Base-by-base conservation (phyloP, 2,888 invertebrate genomes). In the Diplolepis rosae region DNA sequence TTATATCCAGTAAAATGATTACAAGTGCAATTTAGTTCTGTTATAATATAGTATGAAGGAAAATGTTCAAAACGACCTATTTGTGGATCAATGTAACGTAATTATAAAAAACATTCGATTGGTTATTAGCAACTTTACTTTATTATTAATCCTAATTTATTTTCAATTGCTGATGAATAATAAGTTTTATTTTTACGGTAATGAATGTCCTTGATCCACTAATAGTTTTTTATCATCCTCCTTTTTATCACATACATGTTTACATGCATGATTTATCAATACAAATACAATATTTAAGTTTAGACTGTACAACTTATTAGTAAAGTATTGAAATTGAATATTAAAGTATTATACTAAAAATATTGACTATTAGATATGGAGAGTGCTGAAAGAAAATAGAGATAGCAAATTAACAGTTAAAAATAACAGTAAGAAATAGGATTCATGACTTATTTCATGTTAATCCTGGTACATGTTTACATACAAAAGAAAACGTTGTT, bases 181-280 rank as follows among this genome's bases (percentile, higher is more conserved):
- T 48, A 48, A 13, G 18, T 7, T 39, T 22, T 4, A 22, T 39
- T 39, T 61, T 15, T 15, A 18, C 7, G 32, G 51, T 24, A 50
- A 51, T 22, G 48, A 32, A 24, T 50, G 27, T 56, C 70, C 66
- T 70, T 54, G 45, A 50, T 56, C 56, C 30, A 69, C 42, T 69
- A 65, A 48, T 27, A 27, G 35, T 24, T 61, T 56, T 32, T 61
- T 32, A 11, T 48, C 32, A 48, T 61, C 30, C 35, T 35, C 35
- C 13, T 30, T 68, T 54, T 22, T 15, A n/a, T 32, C 13, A 61
- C 39, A 70, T 15, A 24, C 35, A 22, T 61, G 61, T 35, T 61
- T 61, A 61, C 39, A 61, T 39, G 39, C n/a, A 11, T n/a, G 61
- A 39, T 39, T 35, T n/a, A 61, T 61, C 61, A 39, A 61, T 56